A percentile compares a stretch with the other conserved stretches of the same genome.
These are phyloP conservation scores for Pycnomerus fuliginosus DNA, from an alignment of 2,888 invertebrate species.

Conservation along the genomic window DNA sequence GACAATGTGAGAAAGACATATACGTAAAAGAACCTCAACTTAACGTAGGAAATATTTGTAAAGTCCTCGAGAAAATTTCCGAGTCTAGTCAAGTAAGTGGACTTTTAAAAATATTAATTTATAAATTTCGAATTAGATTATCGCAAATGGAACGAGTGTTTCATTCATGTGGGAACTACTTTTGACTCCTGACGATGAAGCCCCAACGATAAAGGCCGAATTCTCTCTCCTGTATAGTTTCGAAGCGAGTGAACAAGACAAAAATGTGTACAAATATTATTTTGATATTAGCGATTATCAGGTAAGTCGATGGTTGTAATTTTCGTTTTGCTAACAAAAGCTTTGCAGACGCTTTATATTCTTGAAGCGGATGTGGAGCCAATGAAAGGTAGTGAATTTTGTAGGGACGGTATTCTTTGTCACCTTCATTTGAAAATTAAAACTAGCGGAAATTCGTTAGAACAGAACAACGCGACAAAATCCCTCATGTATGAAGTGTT, in stretches of 20 bases:
- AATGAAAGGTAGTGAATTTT: constrained; percentile 77
- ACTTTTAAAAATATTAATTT: too few relatives aligned
- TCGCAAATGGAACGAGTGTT: constrained; percentile 72
- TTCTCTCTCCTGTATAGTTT: constrained; percentile 63
- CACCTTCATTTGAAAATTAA: constrained; percentile 75
- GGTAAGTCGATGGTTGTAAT: too few relatives aligned
- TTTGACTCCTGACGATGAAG: constrained; percentile 48
- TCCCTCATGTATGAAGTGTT: constrained; percentile 92
- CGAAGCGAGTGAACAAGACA: constrained; percentile 44
- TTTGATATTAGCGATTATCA: constrained; percentile 82
- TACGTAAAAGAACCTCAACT: constrained; percentile 38
- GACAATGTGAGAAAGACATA: constrained; percentile 51
- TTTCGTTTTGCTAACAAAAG: too few relatives aligned
- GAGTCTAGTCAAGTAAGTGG: constrained; percentile 47
- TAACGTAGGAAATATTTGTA: constrained; percentile 37
- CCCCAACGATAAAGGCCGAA: constrained; percentile 59
- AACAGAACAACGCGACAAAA: constrained; percentile 41
- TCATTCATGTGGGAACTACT: constrained; percentile 80
- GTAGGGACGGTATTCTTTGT: constrained; percentile 86
- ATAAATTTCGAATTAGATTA: constrained; percentile 60
- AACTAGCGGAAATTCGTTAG: constrained; percentile 33
- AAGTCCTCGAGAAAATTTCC: constrained; percentile 38
- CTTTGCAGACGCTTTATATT: constrained; percentile 73
- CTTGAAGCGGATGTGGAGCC: constrained; percentile 78
- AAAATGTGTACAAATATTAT: constrained; percentile 61